A percentile compares a stretch with the other conserved stretches of the same genome.
Conservation (phyloP, 2,113 vertebrate genomes). For the Cheirogaleus medius region DNA sequence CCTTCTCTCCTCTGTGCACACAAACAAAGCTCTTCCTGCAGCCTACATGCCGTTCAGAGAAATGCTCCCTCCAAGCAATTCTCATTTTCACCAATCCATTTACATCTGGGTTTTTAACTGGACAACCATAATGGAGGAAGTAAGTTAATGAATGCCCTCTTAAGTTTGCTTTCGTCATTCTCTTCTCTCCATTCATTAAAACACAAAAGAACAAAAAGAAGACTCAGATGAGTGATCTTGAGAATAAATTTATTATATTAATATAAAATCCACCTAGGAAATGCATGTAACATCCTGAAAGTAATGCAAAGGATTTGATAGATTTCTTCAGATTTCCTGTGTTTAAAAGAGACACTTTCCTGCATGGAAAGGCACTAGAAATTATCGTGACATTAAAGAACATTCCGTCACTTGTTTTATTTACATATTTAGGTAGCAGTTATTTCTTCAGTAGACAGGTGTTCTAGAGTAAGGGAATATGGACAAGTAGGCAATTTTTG, state of each 20-base stretch:
- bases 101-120: neutral
- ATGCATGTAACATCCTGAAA: neutral
- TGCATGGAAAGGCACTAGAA: neutral
- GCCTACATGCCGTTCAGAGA: neutral
- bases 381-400: conserved; percentile 9
- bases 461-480: neutral
- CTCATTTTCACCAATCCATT: neutral
- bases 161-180: neutral
- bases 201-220: neutral
- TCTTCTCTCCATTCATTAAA: neutral
- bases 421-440: neutral
- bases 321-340: neutral
- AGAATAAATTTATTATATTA: conserved; percentile 31
- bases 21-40: conserved; percentile 18
- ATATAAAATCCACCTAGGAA: neutral
- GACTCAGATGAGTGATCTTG: neutral
- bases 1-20: neutral
- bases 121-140: neutral
- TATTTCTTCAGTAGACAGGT: neutral
- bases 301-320: neutral
- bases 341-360: neutral
- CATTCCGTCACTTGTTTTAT: neutral
- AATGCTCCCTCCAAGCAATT: neutral
- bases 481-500: neutral
- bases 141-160: neutral